Conservation (phyloP, 2,113 vertebrate species). For the Azemiops feae region DNA sequence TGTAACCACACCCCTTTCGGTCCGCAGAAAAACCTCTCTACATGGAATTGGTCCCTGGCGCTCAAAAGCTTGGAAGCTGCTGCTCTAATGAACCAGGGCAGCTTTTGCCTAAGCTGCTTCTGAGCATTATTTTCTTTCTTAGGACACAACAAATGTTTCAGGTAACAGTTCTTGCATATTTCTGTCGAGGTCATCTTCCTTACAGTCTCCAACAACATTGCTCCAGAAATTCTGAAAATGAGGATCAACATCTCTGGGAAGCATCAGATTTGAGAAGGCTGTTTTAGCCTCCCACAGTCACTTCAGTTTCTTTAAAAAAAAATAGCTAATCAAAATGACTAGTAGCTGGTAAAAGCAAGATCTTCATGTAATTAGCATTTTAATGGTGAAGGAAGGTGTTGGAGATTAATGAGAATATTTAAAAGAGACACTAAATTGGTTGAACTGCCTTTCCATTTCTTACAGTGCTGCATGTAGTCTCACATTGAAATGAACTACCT, state of each 20-base stretch:
- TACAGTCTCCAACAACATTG: neutral
- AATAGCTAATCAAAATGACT: neutral
- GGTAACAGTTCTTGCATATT: neutral
- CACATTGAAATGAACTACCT: constrained; percentile 36
- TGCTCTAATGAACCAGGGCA: neutral
- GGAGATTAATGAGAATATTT: constrained; percentile 58
- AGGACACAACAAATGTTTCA: neutral
- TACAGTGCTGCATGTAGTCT: constrained; percentile 27
- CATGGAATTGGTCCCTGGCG: neutral
- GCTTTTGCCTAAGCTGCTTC: neutral
- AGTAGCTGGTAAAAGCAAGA: constrained; percentile 23
- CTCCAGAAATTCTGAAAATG: neutral
- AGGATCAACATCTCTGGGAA: neutral
- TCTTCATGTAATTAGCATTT: constrained; percentile 40
- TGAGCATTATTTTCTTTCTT: neutral
- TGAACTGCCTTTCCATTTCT: constrained; percentile 46
- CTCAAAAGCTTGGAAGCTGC: neutral
- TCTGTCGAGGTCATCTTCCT: neutral
- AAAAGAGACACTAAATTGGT: constrained; percentile 47
- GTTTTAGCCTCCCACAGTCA: constrained; percentile 16
- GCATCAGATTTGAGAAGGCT: neutral
- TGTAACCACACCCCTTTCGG: no score
- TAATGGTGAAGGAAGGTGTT: constrained; percentile 30
- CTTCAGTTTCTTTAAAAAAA: constrained; percentile 2
- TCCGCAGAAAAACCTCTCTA: neutral